Base-by-base conservation (phyloP, 1,140 invertebrate species). In the Aleiodes sp. region DNA sequence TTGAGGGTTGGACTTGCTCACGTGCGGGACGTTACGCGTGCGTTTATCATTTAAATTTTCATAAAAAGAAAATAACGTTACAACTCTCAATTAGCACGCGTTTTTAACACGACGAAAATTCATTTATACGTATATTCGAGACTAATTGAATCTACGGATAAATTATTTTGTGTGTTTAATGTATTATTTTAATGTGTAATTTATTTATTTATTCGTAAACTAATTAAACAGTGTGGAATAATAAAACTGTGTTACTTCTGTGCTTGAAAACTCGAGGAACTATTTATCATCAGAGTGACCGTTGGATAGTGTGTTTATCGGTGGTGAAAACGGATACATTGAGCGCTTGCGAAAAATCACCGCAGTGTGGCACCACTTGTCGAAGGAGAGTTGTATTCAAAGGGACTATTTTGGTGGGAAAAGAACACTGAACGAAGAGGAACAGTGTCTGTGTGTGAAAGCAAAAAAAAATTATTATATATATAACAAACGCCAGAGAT, bases 1-100 rank as follows among this genome's bases (percentile, higher is more conserved):
- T 86, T 81, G 84, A 86, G 84, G 84, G 84, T 84, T 83, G 82
- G 63, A 80, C 80, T 72, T 61, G 60, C 72, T 57, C 59, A 72
- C 33, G 69, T 52, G 73, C 31, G 63, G 74, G 65, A 59, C 29
- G 21, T 14, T 29, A 59, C 28, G 24, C 56, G 28, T 14, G 12
- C 9, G 8, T 59, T 59, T 59, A 29, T 31, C 6, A 19, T 43
- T 39, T 24, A 70, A 9, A 41, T n/a, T n/a, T n/a, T n/a, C n/a
- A n/a, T n/a, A n/a, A n/a, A n/a, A n/a, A n/a, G n/a, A n/a, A n/a
- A n/a, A n/a, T n/a, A n/a, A n/a, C n/a, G n/a, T n/a, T n/a, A n/a
- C n/a, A 43, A 57, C 35, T 28, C 26, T 52, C 43, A 46, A 10
- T 29, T 39, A 10, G 1, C 39, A 43, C 39, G 39, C 39, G 39